phyloP scores from a whole-genome alignment of 2,113 vertebrate genomes.

The Spilogale gracilis region DNA sequence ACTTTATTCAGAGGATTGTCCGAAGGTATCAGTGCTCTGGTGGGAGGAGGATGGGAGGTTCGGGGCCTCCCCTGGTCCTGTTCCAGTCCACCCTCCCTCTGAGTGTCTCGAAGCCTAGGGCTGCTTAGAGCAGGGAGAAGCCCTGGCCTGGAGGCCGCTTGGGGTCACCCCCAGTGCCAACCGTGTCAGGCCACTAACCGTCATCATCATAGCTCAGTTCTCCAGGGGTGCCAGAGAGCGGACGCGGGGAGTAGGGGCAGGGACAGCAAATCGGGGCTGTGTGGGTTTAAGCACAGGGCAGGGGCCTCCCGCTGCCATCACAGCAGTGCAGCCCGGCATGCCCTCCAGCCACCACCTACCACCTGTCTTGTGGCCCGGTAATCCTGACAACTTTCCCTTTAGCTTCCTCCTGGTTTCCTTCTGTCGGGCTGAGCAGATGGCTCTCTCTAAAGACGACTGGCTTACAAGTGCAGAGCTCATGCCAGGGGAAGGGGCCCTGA shows the following conservation, averaged over 20 bases:
- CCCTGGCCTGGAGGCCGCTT: background rate
- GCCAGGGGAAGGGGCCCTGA: background rate
- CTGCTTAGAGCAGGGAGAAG: background rate
- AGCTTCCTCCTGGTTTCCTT: background rate
- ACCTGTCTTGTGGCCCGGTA: background rate
- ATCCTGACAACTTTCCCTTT: background rate
- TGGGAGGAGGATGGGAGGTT: background rate
- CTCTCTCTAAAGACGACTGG: background rate
- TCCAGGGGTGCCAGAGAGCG: background rate
- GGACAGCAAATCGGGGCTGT: background rate
- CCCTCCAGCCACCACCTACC: background rate
- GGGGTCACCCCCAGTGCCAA: too few species aligned
- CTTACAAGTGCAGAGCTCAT: background rate
- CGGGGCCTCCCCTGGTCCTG: background rate
- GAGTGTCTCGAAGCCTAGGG: background rate
- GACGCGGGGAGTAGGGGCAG: accelerated
- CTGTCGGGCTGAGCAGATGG: background rate
- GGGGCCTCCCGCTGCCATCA: background rate
- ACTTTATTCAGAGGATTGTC: background rate
- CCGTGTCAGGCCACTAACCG: background rate
- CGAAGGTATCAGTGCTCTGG: background rate
- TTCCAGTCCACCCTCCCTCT: background rate
- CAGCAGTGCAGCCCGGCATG: accelerated
- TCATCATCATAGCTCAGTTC: background rate
- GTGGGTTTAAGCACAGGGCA: background rate